Evolutionary conservation across 2,113 vertebrate species (phyloP).

Genomic region (Plecotus auritus): DNA sequence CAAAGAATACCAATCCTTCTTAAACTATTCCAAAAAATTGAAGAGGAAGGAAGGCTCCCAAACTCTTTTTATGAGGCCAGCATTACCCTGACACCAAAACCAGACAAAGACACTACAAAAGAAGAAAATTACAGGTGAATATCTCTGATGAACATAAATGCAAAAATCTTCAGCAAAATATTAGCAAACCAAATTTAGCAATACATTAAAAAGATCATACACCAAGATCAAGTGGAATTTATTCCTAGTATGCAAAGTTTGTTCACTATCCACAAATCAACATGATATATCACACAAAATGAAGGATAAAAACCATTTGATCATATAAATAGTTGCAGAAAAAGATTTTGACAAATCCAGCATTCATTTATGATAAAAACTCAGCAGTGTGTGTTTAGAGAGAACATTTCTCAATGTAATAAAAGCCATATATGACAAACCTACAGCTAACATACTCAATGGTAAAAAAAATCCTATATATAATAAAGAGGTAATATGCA

Average conservation of each 20-base stretch:
- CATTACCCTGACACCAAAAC: background rate
- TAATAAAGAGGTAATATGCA: too few relatives aligned
- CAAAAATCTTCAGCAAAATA: background rate
- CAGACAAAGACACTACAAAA: background rate
- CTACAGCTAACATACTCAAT: background rate
- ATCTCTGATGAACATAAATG: background rate
- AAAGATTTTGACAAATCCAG: background rate
- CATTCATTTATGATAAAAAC: background rate
- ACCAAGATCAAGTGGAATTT: background rate
- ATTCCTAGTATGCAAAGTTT: background rate
- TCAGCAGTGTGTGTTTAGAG: background rate
- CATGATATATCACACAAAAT: background rate
- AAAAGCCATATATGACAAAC: background rate
- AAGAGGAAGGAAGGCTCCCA: background rate
- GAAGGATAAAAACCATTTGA: background rate
- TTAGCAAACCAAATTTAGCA: background rate
- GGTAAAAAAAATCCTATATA: background rate
- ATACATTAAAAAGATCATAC: background rate
- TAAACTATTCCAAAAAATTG: background rate
- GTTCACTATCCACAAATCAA: background rate
- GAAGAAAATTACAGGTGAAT: background rate
- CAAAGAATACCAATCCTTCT: background rate
- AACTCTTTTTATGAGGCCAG: background rate
- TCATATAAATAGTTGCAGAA: background rate
- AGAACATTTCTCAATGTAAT: background rate